Base-by-base conservation (phyloP, 2,113 vertebrate species). In the Eubucco bourcierii region DNA sequence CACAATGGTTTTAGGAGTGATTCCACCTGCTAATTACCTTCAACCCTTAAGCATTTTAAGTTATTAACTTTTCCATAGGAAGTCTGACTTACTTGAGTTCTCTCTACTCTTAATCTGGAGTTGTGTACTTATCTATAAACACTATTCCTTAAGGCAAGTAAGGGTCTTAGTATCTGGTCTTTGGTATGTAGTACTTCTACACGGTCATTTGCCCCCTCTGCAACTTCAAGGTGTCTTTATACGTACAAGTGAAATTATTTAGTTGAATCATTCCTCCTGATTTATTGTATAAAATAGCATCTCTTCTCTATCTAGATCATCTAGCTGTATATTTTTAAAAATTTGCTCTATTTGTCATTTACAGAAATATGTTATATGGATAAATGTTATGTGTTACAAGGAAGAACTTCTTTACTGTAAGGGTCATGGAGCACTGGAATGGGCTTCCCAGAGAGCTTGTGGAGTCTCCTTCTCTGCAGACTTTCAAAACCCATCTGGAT, bases 51-150 rank as follows among this genome's bases (percentile, higher is more conserved):
- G 68, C 64, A 28, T 61, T 96, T 91, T 79, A 90, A 87, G 31
- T 78, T 77, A 70, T 28, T 88, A 55, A 72, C 65, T 88, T 93
- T 76, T 59, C 87, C 65, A 91, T 41, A 93, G 81, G 88, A 95
- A 95, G 47, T 41, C 44, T 64, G 86, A 87, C 4, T 31, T 55
- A 55, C 58, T 64, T 4, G 15, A 41, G 59, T 89, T 95, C 76
- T 76, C 86, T 53, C 12, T 68, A 21, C 19, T 16, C 37, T n/a
- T 59, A 15, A n/a, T 58, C 44, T 46, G 63, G 29, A 81, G 12
- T 20, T 84, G 34, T n/a, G n/a, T 65, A 31, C 18, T 71, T 39
- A 61, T 53, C 47, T 34, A 19, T 52, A 34, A 53, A 60, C 17
- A 56, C 33, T 66, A 47, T 27, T 27, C 41, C 37, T 56, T 60